Conservation (phyloP, 2,113 vertebrate species). For the Dicentrarchus labrax region DNA sequence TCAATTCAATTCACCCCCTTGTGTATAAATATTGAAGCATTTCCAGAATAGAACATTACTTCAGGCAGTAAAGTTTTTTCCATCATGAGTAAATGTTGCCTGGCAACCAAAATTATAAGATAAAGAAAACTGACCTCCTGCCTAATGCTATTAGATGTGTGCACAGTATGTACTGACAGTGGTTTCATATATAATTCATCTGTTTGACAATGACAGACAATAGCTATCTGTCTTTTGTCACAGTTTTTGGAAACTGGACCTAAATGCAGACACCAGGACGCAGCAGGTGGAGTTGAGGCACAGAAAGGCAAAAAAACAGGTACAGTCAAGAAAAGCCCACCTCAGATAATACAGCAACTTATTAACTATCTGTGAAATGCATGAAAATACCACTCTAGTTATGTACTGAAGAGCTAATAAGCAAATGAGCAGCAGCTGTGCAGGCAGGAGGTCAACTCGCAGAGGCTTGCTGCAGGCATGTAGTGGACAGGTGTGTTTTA, state of each 20-base stretch:
- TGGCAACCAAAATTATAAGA: slow-evolving; percentile 48
- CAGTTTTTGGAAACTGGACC: slow-evolving; percentile 6
- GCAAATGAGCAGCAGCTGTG: slow-evolving; percentile 36
- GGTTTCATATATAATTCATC: slow-evolving; percentile 53
- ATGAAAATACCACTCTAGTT: neutral
- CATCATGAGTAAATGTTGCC: slow-evolving; percentile 47
- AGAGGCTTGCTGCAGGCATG: neutral
- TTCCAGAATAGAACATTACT: slow-evolving; percentile 39
- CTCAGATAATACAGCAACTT: neutral
- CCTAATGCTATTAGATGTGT: slow-evolving; percentile 39
- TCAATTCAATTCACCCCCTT: neutral
- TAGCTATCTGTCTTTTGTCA: slow-evolving; percentile 27
- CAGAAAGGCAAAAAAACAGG: neutral
- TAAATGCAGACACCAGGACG: neutral
- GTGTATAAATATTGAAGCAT: slow-evolving; percentile 31
- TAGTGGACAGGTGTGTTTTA: slow-evolving; percentile 42
- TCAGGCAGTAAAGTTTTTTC: slow-evolving; percentile 21
- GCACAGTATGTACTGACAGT: slow-evolving; percentile 26
- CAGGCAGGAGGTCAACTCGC: slow-evolving; percentile 26
- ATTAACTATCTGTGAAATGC: neutral
- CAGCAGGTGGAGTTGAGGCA: neutral
- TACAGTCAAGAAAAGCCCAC: neutral
- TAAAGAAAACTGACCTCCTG: slow-evolving; percentile 20
- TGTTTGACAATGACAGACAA: slow-evolving; percentile 22
- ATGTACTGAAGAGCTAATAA: slow-evolving; percentile 10